These are phyloP conservation scores for Caenorhabditis sulstoni DNA, from an alignment of 2,888 invertebrate species.

Conservation along the genomic window DNA sequence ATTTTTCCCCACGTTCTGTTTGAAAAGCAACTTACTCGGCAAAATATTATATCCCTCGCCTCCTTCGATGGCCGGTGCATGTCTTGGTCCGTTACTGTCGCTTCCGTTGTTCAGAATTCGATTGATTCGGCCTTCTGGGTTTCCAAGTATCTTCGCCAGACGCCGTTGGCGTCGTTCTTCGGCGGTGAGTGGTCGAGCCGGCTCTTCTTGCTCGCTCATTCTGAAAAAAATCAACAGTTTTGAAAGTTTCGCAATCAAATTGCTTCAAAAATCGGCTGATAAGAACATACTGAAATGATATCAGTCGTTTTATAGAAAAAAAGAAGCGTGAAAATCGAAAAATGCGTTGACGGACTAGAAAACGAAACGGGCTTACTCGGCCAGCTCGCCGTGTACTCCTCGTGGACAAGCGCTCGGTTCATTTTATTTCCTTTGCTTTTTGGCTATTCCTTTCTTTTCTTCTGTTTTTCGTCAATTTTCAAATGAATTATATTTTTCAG, in stretches of 20 bases:
- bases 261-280: too few relatives aligned
- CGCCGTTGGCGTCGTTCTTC: slow-evolving; percentile 65
- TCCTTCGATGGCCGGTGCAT: slow-evolving; percentile 70
- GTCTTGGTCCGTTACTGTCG: slow-evolving; percentile 50
- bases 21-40: slow-evolving; percentile 19
- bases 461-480: slow-evolving; percentile 19
- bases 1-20: neutral
- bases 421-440: too few relatives aligned
- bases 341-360: slow-evolving; percentile 14
- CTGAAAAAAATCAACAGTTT: slow-evolving; percentile 23
- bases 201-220: slow-evolving; percentile 31
- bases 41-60: slow-evolving; percentile 63
- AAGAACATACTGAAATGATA: slow-evolving; percentile 1
- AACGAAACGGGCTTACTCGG: slow-evolving; percentile 8
- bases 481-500: slow-evolving; percentile 31
- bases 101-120: slow-evolving; percentile 67
- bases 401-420: slow-evolving; percentile 22
- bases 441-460: slow-evolving; percentile 3
- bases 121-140: slow-evolving; percentile 60
- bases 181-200: slow-evolving; percentile 47
- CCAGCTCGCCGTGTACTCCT: slow-evolving; percentile 25
- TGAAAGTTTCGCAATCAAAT: neutral
- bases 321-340: slow-evolving; percentile 5
- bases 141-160: slow-evolving; percentile 60
- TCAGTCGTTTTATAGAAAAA: neutral